Conservation (phyloP, 2,113 vertebrate species). For the Diadophis punctatus region DNA sequence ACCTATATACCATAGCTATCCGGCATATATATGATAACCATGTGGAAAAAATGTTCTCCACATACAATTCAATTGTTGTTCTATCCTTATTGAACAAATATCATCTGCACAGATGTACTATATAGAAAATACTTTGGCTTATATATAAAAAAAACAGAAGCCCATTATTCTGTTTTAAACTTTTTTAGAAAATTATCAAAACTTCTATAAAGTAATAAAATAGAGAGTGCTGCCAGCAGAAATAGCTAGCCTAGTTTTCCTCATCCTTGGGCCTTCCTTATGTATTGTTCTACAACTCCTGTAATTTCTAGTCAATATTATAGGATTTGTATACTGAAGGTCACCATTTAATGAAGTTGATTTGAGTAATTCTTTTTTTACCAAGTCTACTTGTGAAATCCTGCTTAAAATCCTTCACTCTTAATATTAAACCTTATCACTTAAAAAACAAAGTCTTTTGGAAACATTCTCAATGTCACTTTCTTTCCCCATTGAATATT, state of each 20-base stretch:
- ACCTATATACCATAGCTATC: too few species aligned
- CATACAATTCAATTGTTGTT: too few species aligned
- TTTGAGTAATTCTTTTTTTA: neutral
- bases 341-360: neutral
- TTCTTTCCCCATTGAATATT: neutral
- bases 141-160: neutral
- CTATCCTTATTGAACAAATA: neutral
- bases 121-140: neutral
- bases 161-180: neutral
- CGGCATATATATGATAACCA: too few species aligned
- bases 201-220: neutral
- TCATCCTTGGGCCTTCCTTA: too few species aligned
- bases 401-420: neutral
- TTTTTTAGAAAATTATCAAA: neutral
- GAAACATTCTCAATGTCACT: neutral
- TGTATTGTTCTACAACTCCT: too few species aligned
- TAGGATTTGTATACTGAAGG: neutral
- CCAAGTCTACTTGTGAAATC: neutral
- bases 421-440: neutral
- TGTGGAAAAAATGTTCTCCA: too few species aligned
- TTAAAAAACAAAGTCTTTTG: neutral
- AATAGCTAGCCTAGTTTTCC: neutral
- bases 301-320: neutral
- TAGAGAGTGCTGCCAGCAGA: neutral
- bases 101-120: too few species aligned